These are phyloP conservation scores for Mico argentatus DNA, from an alignment of 2,797 vertebrate genomes.

Conservation along the genomic window DNA sequence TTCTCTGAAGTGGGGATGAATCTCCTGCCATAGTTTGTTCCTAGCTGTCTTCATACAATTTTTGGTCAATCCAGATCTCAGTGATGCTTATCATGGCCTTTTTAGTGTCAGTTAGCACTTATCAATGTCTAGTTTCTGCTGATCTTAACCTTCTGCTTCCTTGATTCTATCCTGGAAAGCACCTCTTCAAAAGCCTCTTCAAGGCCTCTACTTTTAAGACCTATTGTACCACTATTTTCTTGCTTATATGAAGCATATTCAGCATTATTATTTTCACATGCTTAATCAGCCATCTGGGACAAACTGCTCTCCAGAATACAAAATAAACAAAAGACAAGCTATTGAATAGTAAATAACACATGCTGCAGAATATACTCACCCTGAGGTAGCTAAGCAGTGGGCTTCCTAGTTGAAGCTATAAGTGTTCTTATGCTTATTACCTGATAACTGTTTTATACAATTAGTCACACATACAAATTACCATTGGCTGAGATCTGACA, in stretches of 20 bases:
- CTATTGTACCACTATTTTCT: background rate
- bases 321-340: background rate
- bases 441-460: background rate
- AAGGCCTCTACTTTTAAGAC: background rate
- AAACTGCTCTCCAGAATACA: background rate
- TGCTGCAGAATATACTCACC: background rate
- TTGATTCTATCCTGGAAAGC: background rate
- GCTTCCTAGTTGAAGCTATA: background rate
- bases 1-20: conserved; percentile 42
- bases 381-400: background rate
- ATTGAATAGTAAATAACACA: background rate
- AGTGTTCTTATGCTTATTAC: background rate
- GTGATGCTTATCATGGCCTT: background rate
- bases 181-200: background rate
- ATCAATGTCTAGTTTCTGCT: background rate
- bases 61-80: background rate
- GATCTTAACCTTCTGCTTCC: background rate
- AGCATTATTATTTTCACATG: background rate
- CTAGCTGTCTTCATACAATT: background rate
- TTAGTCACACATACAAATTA: background rate
- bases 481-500: background rate
- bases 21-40: background rate
- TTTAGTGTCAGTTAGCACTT: conserved; percentile 4
- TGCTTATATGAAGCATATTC: background rate
- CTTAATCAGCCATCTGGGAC: background rate